Base-by-base conservation (phyloP, 35 echinoderm and acorn worm species). In the Anneissia japonica region DNA sequence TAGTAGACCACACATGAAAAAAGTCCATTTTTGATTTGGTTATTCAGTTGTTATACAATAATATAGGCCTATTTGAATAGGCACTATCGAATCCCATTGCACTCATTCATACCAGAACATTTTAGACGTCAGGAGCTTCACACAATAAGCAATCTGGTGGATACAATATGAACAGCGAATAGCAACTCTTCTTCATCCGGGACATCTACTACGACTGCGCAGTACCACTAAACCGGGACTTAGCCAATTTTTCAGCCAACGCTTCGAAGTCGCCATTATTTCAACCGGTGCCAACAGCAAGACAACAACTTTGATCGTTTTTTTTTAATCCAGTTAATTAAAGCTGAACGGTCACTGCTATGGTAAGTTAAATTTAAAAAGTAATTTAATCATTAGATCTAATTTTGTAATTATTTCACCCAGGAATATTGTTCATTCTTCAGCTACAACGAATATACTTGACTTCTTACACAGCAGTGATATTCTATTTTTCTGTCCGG, bases 151-250 rank as follows among this genome's bases (percentile, higher is more conserved):
- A n/a, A n/a, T n/a, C n/a, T n/a, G n/a, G n/a, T n/a, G n/a, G n/a
- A n/a, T n/a, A n/a, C n/a, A n/a, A n/a, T n/a, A n/a, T n/a, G n/a
- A n/a, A n/a, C n/a, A n/a, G n/a, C n/a, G n/a, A n/a, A n/a, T n/a
- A n/a, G n/a, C n/a, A n/a, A n/a, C n/a, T n/a, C n/a, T 45, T 45
- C 16, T 45, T 34, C 85, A 87, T 87, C 85, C 85, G 85, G 85
- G 85, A 87, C 13, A 32, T 87, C 39, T 23, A 76, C 10, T 39
- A 46, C 77, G 85, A 41, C 39, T 77, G 85, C 85, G 85, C 75
- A 87, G 75, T 87, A 46, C 35, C 75, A 23, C 2, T 35, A 87
- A 87, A 87, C 37, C 79, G 74, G 85, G 41, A 87, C 85, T 87
- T 77, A 79, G 85, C 45, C 85, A 77, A 41, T 79, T 87, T 87